Evolutionary conservation across 2,888 invertebrate species (phyloP).

Genomic region (Oscheius onirici): DNA sequence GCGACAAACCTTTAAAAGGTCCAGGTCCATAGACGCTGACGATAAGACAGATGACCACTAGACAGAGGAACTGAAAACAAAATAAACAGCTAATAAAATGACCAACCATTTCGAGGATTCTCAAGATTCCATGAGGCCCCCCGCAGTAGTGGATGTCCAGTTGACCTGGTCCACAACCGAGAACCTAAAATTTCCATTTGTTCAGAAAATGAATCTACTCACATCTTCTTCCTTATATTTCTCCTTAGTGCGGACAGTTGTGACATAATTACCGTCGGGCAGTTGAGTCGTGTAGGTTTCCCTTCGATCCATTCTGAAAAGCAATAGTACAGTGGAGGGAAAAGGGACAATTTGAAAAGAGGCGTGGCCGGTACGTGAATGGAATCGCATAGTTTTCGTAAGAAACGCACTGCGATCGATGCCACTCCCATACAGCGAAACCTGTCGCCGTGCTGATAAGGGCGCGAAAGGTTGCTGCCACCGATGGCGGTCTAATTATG

Average conservation of each 20-base stretch:
- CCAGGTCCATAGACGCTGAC: conserved; percentile 69
- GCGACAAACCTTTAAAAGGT: conserved; percentile 62
- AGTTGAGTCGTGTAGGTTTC: conserved; percentile 65
- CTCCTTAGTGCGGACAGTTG: conserved; percentile 53
- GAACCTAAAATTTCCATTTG: neutral
- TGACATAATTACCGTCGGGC: conserved; percentile 68
- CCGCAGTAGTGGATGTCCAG: conserved; percentile 64
- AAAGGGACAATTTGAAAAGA: neutral
- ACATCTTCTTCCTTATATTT: conserved; percentile 54
- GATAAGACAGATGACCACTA: conserved; percentile 64
- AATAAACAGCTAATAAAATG: neutral
- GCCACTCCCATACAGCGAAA: conserved; percentile 19
- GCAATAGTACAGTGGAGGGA: neutral
- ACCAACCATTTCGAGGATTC: conserved; percentile 65
- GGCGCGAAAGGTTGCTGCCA: conserved; percentile 16
- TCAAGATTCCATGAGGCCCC: conserved; percentile 60
- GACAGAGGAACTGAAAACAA: conserved; percentile 57
- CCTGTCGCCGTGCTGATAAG: conserved; percentile 28
- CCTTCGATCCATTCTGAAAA: conserved; percentile 30
- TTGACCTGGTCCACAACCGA: conserved; percentile 64
- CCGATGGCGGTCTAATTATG: no score
- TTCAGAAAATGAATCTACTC: no score
- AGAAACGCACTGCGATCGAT: conserved; percentile 11
- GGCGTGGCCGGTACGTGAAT: neutral
- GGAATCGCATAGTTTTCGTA: neutral